Percentiles rank a stretch among this genome's conserved stretches.
These are phyloP conservation scores for Ophion obscuratus DNA, from an alignment of 2,888 invertebrate genomes.

Conservation along the genomic window DNA sequence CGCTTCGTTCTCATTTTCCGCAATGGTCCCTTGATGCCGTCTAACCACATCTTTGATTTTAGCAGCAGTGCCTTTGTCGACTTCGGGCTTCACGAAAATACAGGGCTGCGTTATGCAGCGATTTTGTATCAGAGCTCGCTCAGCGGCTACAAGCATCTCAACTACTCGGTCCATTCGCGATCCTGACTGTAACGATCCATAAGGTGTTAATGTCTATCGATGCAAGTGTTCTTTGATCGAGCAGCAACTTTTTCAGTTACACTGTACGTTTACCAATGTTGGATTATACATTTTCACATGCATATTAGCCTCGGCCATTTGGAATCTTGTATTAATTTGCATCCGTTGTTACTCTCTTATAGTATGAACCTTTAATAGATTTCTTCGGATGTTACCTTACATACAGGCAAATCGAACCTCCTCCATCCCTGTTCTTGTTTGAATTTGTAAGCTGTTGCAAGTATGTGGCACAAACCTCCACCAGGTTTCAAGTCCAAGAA, in stretches of 20 bases:
- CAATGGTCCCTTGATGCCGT: slow-evolving; percentile 91
- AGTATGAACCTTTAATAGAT: slow-evolving; percentile 17
- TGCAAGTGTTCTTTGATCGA: background rate
- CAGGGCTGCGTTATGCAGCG: slow-evolving; percentile 92
- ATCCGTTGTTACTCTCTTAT: background rate
- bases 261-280: too few relatives aligned
- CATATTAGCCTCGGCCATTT: too few relatives aligned
- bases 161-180: slow-evolving; percentile 96
- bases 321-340: background rate
- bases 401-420: slow-evolving; percentile 96
- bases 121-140: slow-evolving; percentile 92
- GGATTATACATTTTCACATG: too few relatives aligned
- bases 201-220: background rate
- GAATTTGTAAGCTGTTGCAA: slow-evolving; percentile 97
- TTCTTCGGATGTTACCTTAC: slow-evolving; percentile 86
- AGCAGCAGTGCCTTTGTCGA: slow-evolving; percentile 91
- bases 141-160: slow-evolving; percentile 96
- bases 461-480: slow-evolving; percentile 96
- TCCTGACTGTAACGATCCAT: slow-evolving; percentile 88
- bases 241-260: background rate
- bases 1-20: slow-evolving; percentile 94
- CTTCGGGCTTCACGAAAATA: slow-evolving; percentile 92
- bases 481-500: slow-evolving; percentile 98
- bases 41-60: slow-evolving; percentile 95
- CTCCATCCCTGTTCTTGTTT: slow-evolving; percentile 98